Base-by-base conservation (phyloP, 2,113 vertebrate species). In the Stigmatopora argus region DNA sequence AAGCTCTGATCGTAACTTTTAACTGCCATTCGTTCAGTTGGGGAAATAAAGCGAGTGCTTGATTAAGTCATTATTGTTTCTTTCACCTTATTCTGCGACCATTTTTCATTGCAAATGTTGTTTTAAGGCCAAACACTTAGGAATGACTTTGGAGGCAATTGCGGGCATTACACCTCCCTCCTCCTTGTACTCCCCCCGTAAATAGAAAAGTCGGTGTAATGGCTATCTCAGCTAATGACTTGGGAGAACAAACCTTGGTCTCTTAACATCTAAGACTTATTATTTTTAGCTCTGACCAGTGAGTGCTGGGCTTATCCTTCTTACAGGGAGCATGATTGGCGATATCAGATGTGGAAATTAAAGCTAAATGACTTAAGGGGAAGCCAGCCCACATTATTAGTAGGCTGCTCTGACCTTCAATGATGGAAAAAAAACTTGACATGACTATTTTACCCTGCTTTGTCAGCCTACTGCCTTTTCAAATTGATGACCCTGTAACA, bases 351-450 rank as follows among this genome's bases (percentile, higher is more conserved):
- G 88, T 89, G 88, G 87, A 91, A 91, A 92, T 91, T 85, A 90
- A 92, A 90, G 86, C 83, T 83, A 88, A 91, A 92, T 92, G 90
- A 91, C 90, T 91, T 90, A 85, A 90, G 91, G 91, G 90, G 87
- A 88, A 82, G 81, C 87, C 83, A 83, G 89, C 78, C 88, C 83
- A 88, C 87, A 87, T 80, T 80, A 84, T 87, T 92, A 91, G 84
- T 90, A 89, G 91, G 87, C 89, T 89, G 90, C 83, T 78, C 80
- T 89, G 90, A 88, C 91, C 90, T 92, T 90, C 90, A 91, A 75
- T 88, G 85, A 85, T 31, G 26, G 26, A 85, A 82, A 85, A 81
- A 75, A 61, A 85, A 83, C 85, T 85, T 89, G 81, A 89, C 84
- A 83, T 85, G 74, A 76, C 83, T 71, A 77, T 81, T 75, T 76